These are phyloP conservation scores for Sphecodes monilicornis DNA, from an alignment of 2,888 invertebrate species.

Conservation along the genomic window DNA sequence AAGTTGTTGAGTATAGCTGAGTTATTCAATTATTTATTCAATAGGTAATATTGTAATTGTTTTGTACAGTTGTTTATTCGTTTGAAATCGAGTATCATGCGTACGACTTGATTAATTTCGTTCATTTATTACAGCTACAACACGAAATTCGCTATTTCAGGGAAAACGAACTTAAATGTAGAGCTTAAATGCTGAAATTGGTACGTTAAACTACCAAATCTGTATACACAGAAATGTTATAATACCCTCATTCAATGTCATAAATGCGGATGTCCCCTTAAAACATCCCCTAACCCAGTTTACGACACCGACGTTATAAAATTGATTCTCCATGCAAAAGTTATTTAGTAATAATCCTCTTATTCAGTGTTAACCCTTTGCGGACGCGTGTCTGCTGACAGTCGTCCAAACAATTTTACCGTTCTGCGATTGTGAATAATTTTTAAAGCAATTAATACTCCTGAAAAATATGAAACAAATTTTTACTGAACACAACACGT, in stretches of 20 bases:
- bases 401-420: no score
- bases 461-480: no score
- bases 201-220: background rate
- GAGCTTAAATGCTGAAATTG: background rate
- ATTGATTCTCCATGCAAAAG: background rate
- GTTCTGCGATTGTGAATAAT: no score
- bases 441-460: no score
- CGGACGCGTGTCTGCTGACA: no score
- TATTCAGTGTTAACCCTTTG: no score
- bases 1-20: background rate
- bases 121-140: background rate
- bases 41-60: background rate
- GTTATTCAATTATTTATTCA: background rate
- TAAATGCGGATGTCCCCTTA: background rate
- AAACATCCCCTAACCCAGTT: background rate
- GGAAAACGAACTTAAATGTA: background rate
- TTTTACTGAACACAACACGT: no score
- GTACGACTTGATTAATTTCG: no score
- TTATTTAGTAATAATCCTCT: background rate
- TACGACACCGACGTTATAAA: background rate
- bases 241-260: background rate
- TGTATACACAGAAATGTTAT: background rate
- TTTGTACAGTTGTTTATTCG: background rate
- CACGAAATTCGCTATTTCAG: background rate
- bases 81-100: no score